Percentiles rank a stretch among this genome's conserved stretches.
These are phyloP conservation scores for Gymnocypris eckloni DNA, from an alignment of 2,797 vertebrate genomes.

Conservation along the genomic window DNA sequence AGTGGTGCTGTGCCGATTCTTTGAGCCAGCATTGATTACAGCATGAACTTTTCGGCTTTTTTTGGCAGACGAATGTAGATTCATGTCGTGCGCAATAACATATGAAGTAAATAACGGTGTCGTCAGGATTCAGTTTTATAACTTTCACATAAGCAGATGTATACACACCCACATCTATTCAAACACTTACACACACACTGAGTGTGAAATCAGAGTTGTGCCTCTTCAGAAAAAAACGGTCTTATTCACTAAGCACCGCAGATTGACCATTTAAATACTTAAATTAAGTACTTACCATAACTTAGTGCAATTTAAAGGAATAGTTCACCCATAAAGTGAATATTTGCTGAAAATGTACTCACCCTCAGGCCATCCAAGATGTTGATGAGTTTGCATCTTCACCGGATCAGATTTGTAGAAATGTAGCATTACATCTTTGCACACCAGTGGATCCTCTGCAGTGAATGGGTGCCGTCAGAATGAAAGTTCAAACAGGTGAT, in stretches of 20 bases:
- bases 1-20: slow-evolving; percentile 41
- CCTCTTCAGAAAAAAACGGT: neutral
- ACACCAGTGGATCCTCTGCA: neutral
- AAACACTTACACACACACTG: neutral
- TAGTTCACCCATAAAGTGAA: neutral
- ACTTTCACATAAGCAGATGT: slow-evolving; percentile 32
- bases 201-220: neutral
- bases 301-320: neutral
- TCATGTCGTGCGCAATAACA: slow-evolving; percentile 34
- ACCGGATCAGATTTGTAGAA: no score
- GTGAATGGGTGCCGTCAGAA: neutral
- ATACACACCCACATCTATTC: slow-evolving; percentile 10
- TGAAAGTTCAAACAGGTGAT: neutral
- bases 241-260: neutral
- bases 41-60: slow-evolving; percentile 34
- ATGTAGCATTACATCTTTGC: neutral
- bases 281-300: neutral
- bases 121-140: slow-evolving; percentile 42
- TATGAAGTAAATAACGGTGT: slow-evolving; percentile 37
- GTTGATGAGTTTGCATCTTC: neutral
- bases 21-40: slow-evolving; percentile 49
- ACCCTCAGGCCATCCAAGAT: neutral
- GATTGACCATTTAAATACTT: no score
- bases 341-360: neutral
- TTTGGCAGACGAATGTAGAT: slow-evolving; percentile 45